A percentile compares a stretch with the other conserved stretches of the same genome.
phyloP scores from a whole-genome alignment of 2,888 invertebrate species.

The Allygus modestus region DNA sequence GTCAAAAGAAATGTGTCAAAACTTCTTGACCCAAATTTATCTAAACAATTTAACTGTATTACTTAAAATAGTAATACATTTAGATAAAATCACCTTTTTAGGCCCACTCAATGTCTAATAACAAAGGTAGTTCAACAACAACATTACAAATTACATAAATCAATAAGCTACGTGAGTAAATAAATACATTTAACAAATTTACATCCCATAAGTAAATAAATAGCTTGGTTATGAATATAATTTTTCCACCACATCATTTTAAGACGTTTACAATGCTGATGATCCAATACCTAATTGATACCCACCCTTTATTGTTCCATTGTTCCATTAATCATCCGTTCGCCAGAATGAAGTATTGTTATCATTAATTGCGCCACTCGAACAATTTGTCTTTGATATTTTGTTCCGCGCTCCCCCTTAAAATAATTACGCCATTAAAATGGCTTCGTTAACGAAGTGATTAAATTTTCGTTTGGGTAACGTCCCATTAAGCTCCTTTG shows the following conservation, averaged over 20 bases:
- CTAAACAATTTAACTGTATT: too few species aligned
- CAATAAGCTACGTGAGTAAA: too few species aligned
- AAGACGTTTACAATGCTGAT: neutral
- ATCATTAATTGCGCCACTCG: conserved; percentile 42
- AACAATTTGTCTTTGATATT: conserved; percentile 36
- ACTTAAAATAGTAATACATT: too few species aligned
- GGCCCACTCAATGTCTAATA: too few species aligned
- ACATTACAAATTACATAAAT: too few species aligned
- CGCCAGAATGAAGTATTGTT: conserved; percentile 22
- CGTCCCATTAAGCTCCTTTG: conserved; percentile 35
- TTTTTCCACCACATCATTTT: neutral
- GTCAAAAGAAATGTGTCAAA: too few species aligned
- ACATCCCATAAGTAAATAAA: too few species aligned
- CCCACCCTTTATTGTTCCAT: neutral
- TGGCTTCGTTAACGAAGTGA: conserved; percentile 46
- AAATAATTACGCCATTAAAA: conserved; percentile 49
- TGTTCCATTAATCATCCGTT: conserved; percentile 2
- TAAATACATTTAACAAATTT: too few species aligned
- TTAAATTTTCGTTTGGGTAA: conserved; percentile 38
- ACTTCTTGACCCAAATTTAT: too few species aligned
- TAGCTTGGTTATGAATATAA: too few species aligned
- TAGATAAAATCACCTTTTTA: too few species aligned
- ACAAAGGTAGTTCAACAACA: too few species aligned
- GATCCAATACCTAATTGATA: neutral
- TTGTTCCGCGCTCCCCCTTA: conserved; percentile 30